Percentiles rank a stretch among this genome's conserved stretches.
phyloP scores from a whole-genome alignment of 2,113 vertebrate genomes.

The Hippocampus mohnikei region DNA sequence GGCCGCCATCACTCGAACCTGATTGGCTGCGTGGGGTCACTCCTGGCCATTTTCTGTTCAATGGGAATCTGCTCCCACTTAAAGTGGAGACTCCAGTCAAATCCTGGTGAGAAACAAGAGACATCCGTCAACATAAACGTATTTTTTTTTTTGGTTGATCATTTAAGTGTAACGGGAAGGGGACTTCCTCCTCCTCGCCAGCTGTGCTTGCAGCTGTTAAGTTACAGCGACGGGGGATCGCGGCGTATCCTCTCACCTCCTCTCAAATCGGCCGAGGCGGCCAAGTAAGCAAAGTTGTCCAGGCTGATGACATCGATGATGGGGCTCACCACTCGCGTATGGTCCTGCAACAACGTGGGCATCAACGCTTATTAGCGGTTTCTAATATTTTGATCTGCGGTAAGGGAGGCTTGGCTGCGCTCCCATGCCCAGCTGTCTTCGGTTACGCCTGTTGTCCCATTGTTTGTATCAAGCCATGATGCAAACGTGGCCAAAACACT shows the following conservation, averaged over 20 bases:
- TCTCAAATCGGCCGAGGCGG: conserved; percentile 93
- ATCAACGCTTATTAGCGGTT: not conserved
- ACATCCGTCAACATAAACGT: not conserved
- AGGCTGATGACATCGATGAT: conserved; percentile 99
- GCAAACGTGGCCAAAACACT: not conserved
- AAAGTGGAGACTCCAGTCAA: conserved; percentile 99
- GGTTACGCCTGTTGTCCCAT: not conserved
- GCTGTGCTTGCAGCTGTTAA: conserved; percentile 1
- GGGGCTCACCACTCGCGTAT: conserved; percentile 93
- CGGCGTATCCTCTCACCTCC: conserved; percentile 79
- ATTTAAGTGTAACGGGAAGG: not conserved
- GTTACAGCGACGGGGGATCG: not conserved
- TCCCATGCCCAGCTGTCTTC: not conserved
- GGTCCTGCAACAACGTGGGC: conserved; percentile 75
- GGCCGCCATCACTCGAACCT: conserved; percentile 66
- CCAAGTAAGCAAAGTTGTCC: conserved; percentile 97
- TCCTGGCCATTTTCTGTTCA: conserved; percentile 95
- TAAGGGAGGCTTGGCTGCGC: too few species aligned
- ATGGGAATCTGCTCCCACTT: conserved; percentile 99
- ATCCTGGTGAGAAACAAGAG: conserved; percentile 72
- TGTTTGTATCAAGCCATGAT: not conserved
- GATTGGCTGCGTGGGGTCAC: conserved; percentile 90
- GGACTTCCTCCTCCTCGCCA: conserved; percentile 2
- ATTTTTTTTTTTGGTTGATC: not conserved
- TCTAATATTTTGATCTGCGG: not conserved